Evolutionary conservation across 2,113 vertebrate species (phyloP).

Genomic region (Rhineura floridana): DNA sequence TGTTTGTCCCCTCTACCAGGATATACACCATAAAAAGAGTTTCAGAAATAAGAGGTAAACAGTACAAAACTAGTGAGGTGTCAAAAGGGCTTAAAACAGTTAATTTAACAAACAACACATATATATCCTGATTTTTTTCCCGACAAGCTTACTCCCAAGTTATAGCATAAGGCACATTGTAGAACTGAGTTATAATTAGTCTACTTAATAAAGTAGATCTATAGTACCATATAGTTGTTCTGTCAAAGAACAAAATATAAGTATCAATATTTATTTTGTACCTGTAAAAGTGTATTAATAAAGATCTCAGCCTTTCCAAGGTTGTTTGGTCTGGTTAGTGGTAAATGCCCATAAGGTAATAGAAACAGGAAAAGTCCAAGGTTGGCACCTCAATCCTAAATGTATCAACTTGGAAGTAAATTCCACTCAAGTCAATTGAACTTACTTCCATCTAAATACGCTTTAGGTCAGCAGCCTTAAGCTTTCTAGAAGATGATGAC

Average conservation of each 20-base stretch:
- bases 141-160: constrained; percentile 98
- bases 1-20: constrained; percentile 95
- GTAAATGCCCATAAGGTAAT: constrained; percentile 92
- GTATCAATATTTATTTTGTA: constrained; percentile 85
- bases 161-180: constrained; percentile 99
- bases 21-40: constrained; percentile 98
- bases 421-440: constrained; percentile 34
- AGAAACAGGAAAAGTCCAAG: constrained; percentile 85
- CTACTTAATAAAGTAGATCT: constrained; percentile 95
- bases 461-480: constrained; percentile 69
- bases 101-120: constrained; percentile 98
- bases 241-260: constrained; percentile 95
- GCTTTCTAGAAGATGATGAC: constrained; percentile 82
- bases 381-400: constrained; percentile 37
- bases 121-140: constrained; percentile 96
- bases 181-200: constrained; percentile 98
- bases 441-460: constrained; percentile 26
- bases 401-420: constrained; percentile 35
- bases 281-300: constrained; percentile 89
- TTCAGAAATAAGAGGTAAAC: constrained; percentile 98
- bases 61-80: constrained; percentile 99
- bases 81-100: constrained; percentile 97
- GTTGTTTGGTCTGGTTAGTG: constrained; percentile 97
- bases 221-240: constrained; percentile 95
- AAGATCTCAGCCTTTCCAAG: constrained; percentile 90